phyloP scores from a whole-genome alignment of 2,113 vertebrate species.

The Cisticola juncidis region DNA sequence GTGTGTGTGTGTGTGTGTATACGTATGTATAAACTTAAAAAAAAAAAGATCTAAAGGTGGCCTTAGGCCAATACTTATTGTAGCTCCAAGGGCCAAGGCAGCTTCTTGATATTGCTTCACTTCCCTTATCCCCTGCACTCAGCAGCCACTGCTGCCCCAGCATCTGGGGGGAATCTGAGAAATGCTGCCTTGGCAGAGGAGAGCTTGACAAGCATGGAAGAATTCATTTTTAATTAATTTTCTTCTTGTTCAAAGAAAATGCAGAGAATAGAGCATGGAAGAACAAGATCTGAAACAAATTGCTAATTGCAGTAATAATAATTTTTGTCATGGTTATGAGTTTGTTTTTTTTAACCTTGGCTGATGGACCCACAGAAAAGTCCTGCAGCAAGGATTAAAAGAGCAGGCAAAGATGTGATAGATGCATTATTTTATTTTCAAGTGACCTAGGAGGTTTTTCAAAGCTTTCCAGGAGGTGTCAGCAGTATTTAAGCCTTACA shows the following conservation, averaged over 20 bases:
- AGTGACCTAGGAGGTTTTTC: not conserved
- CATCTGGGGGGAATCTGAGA: not conserved
- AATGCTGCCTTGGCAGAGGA: not conserved
- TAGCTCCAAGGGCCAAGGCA: not conserved
- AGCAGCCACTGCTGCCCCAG: accelerated
- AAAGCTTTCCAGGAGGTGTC: conserved; percentile 41
- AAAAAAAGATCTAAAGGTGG: not conserved
- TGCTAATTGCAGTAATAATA: not conserved
- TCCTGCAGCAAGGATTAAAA: not conserved
- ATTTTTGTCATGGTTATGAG: not conserved
- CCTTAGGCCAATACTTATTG: not conserved
- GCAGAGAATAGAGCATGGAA: not conserved
- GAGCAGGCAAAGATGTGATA: not conserved
- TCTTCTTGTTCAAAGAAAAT: conserved; percentile 16
- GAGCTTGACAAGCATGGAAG: not conserved
- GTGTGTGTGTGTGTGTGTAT: accelerated
- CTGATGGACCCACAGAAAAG: not conserved
- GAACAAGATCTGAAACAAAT: not conserved
- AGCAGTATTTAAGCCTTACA: conserved; percentile 36
- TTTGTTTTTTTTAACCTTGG: not conserved
- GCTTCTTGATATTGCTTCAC: not conserved
- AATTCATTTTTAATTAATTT: not conserved
- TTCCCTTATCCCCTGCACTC: not conserved
- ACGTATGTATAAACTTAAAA: not conserved
- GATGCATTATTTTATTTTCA: not conserved